A percentile compares a stretch with the other conserved stretches of the same genome.
These are phyloP conservation scores for Dromius quadrimaculatus DNA, from an alignment of 2,888 invertebrate species.

Conservation along the genomic window DNA sequence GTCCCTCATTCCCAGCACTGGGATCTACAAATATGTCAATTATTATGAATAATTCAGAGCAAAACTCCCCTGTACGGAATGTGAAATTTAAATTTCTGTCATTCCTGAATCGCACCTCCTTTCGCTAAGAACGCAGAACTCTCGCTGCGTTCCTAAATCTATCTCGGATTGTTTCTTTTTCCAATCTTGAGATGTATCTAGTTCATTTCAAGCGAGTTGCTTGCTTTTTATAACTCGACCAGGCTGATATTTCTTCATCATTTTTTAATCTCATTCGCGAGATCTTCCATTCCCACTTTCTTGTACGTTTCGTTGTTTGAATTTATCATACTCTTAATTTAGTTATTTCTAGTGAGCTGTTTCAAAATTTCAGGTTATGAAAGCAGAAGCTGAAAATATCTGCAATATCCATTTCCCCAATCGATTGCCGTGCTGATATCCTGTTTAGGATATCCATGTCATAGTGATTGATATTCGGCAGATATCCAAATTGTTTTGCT, in stretches of 20 bases:
- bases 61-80: slow-evolving; percentile 32
- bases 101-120: slow-evolving; percentile 44
- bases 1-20: slow-evolving; percentile 11
- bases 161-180: slow-evolving; percentile 54
- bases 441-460: slow-evolving; percentile 29
- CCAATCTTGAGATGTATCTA: slow-evolving; percentile 56
- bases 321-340: background rate
- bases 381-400: background rate
- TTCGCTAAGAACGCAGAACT: background rate
- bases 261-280: slow-evolving; percentile 58
- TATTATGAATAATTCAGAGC: slow-evolving; percentile 47
- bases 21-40: slow-evolving; percentile 51
- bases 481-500: slow-evolving; percentile 37
- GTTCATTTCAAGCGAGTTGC: slow-evolving; percentile 54
- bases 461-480: slow-evolving; percentile 40
- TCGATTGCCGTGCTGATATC: slow-evolving; percentile 22
- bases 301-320: background rate
- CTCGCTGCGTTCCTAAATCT: slow-evolving; percentile 29
- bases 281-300: slow-evolving; percentile 43
- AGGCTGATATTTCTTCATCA: slow-evolving; percentile 58
- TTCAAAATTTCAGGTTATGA: background rate
- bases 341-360: background rate
- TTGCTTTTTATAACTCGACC: slow-evolving; percentile 55
- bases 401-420: background rate
- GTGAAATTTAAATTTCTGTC: slow-evolving; percentile 50